These are phyloP conservation scores for Sceloporus undulatus DNA, from an alignment of 2,113 vertebrate genomes.

Conservation along the genomic window DNA sequence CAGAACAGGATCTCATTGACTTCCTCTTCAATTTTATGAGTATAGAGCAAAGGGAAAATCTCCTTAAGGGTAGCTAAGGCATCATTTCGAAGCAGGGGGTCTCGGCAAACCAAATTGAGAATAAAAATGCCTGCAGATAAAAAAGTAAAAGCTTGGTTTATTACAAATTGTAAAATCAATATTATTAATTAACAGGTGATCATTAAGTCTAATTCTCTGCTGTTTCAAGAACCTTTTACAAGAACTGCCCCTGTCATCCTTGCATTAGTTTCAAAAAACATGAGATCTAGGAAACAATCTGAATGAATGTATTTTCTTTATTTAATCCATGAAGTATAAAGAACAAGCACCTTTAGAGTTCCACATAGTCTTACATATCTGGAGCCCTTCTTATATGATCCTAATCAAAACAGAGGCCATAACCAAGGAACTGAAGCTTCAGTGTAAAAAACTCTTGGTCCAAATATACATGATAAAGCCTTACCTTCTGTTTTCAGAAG, in stretches of 20 bases:
- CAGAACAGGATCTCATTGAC: slow-evolving; percentile 92
- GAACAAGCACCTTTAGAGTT: neutral
- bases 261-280: neutral
- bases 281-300: neutral
- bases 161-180: neutral
- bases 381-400: neutral
- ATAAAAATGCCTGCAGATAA: slow-evolving; percentile 88
- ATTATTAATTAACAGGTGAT: neutral
- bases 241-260: fast-evolving
- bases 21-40: slow-evolving; percentile 86
- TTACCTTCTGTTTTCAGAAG: slow-evolving; percentile 88
- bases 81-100: slow-evolving; percentile 80
- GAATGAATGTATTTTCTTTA: too few species aligned
- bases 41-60: slow-evolving; percentile 85
- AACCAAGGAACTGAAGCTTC: neutral
- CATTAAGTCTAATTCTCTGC: neutral
- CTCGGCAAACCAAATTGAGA: slow-evolving; percentile 94
- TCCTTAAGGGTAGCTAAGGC: slow-evolving; percentile 83
- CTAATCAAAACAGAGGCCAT: neutral
- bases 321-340: neutral
- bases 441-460: too few species aligned
- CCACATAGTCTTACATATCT: too few species aligned
- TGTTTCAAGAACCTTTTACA: neutral
- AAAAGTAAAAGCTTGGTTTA: neutral
- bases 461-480: neutral